Percentiles rank a stretch among this genome's conserved stretches.
Evolutionary conservation across 2,797 vertebrate species (phyloP).

Genomic region (Acrocephalus scirpaceus): DNA sequence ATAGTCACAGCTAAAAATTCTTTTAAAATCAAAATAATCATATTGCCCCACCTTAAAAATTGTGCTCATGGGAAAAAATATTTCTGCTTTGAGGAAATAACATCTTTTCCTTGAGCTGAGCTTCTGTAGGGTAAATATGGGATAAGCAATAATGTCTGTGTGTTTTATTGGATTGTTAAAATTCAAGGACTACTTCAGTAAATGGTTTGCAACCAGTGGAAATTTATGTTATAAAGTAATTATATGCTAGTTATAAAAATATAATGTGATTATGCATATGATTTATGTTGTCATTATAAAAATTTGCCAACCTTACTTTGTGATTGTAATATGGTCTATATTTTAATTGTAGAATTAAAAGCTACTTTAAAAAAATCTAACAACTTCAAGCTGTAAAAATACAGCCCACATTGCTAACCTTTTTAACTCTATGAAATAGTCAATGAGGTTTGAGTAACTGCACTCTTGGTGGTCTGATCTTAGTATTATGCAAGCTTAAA

Average conservation of each 20-base stretch:
- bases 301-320: not conserved
- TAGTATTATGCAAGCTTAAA: not conserved
- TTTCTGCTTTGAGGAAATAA: not conserved
- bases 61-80: not conserved
- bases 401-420: not conserved
- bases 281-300: slow-evolving; percentile 37
- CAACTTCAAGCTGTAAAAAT: not conserved
- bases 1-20: not conserved
- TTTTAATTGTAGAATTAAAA: slow-evolving; percentile 4
- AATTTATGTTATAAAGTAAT: slow-evolving; percentile 16
- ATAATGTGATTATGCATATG: not conserved
- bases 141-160: not conserved
- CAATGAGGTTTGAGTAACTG: not conserved
- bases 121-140: not conserved
- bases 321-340: not conserved
- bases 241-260: slow-evolving; percentile 7
- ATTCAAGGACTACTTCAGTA: slow-evolving; percentile 11
- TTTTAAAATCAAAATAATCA: not conserved
- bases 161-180: not conserved
- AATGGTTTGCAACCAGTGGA: not conserved
- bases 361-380: not conserved
- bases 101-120: not conserved
- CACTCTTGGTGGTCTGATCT: not conserved
- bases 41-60: not conserved
- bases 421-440: not conserved